Evolutionary conservation across 2,888 invertebrate genomes (phyloP).

Genomic region (Lithodes maja): DNA sequence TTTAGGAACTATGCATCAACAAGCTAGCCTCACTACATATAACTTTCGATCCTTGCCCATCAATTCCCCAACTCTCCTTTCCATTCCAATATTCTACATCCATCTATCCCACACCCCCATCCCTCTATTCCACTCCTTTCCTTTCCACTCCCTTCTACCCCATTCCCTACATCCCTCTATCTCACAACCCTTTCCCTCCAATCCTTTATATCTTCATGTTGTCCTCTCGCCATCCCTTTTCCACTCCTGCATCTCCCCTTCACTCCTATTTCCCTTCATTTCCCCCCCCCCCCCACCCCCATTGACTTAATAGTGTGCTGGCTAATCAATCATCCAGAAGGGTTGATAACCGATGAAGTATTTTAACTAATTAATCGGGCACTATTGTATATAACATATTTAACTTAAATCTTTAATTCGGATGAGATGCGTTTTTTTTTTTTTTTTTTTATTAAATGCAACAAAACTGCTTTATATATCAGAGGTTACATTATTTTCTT

Average conservation of each 20-base stretch:
- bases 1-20: too few species aligned
- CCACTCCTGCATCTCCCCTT: background rate
- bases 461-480: too few species aligned
- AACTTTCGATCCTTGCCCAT: background rate
- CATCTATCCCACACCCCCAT: background rate
- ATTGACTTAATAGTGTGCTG: too few species aligned
- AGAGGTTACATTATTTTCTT: too few species aligned
- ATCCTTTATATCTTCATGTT: background rate
- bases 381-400: too few species aligned
- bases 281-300: background rate
- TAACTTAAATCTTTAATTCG: too few species aligned
- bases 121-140: background rate
- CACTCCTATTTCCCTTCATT: background rate
- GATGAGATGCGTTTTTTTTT: too few species aligned
- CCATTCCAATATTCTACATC: background rate
- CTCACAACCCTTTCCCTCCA: background rate
- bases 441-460: too few species aligned
- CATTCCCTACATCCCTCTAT: background rate
- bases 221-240: background rate
- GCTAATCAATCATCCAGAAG: too few species aligned
- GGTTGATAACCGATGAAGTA: too few species aligned
- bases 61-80: background rate
- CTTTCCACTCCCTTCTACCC: background rate
- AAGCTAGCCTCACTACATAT: too few species aligned
- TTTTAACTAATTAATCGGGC: too few species aligned